Percentiles rank a stretch among this genome's conserved stretches.
phyloP scores from a whole-genome alignment of 2,888 invertebrate genomes.

The Callimorpha dominula region DNA sequence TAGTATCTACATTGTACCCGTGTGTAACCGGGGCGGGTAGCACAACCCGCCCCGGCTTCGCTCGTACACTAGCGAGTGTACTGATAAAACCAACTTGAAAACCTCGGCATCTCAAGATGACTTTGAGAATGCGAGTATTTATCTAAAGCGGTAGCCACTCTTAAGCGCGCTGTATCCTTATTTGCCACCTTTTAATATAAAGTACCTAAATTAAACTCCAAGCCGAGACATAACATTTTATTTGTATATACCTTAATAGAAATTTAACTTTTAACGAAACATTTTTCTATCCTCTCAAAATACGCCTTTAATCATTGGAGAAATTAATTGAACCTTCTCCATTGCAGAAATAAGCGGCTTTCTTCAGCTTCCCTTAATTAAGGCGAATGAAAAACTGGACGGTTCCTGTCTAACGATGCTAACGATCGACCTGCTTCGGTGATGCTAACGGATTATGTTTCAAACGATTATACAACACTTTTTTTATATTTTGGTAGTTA shows the following conservation, averaged over 20 bases:
- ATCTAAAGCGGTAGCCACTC: too few relatives aligned
- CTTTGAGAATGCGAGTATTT: too few relatives aligned
- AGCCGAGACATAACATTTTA: not conserved
- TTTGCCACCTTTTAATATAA: too few relatives aligned
- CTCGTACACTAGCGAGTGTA: too few relatives aligned
- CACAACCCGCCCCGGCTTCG: too few relatives aligned
- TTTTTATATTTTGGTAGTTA: not conserved
- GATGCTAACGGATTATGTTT: not conserved
- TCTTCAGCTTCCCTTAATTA: conserved; percentile 35
- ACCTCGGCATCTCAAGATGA: too few relatives aligned
- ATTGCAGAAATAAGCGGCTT: conserved; percentile 32
- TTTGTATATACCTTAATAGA: not conserved
- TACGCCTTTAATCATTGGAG: conserved; percentile 20
- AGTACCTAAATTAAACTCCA: not conserved
- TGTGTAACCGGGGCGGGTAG: too few relatives aligned
- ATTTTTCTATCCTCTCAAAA: conserved; percentile 3
- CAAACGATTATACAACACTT: conserved; percentile 1
- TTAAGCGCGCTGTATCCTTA: too few relatives aligned
- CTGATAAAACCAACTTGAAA: too few relatives aligned
- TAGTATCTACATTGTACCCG: too few relatives aligned
- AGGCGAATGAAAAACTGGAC: conserved; percentile 17
- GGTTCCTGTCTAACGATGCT: conserved; percentile 37
- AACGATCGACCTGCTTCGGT: conserved; percentile 15
- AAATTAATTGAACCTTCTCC: conserved; percentile 33
- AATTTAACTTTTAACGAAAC: conserved; percentile 10